These are phyloP conservation scores for Epizoanthus ramosus DNA, from an alignment of 92 coral and sea anemone genomes.

Conservation along the genomic window DNA sequence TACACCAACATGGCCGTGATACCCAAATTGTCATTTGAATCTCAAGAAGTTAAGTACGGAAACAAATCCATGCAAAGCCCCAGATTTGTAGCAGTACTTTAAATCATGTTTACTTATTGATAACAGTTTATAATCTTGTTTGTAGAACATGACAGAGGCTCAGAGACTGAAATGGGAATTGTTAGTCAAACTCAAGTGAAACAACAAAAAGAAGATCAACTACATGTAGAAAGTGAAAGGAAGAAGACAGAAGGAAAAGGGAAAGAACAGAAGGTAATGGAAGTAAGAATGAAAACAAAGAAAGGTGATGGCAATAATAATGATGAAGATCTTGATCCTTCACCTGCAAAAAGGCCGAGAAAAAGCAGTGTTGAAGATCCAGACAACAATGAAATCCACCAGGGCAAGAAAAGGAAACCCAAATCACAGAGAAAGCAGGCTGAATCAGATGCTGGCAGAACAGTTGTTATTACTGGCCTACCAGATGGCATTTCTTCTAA, in stretches of 20 bases:
- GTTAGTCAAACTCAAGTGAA: slow-evolving; percentile 1
- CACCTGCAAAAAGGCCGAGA: background rate
- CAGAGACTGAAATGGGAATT: slow-evolving; percentile 8
- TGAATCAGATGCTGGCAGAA: slow-evolving; percentile 74
- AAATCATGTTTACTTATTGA: too few species aligned
- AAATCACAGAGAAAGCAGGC: slow-evolving; percentile 74
- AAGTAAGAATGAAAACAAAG: background rate
- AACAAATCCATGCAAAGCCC: too few species aligned
- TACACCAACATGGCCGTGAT: too few species aligned
- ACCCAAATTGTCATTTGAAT: too few species aligned
- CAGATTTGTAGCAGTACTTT: too few species aligned
- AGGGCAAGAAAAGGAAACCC: slow-evolving; percentile 49
- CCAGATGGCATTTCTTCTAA: slow-evolving; percentile 61
- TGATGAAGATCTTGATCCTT: background rate
- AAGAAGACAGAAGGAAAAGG: background rate
- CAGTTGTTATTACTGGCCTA: slow-evolving; percentile 76
- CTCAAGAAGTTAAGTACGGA: too few species aligned
- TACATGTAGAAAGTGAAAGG: slow-evolving; percentile 12
- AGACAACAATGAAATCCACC: background rate
- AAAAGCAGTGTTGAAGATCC: slow-evolving; percentile 10
- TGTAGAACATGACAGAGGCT: background rate
- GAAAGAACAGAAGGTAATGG: background rate
- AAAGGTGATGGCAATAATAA: background rate
- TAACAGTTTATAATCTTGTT: background rate
- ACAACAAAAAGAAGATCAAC: slow-evolving; percentile 4